Evolutionary conservation across 1,140 invertebrate species (phyloP).

Genomic region (Oncopeltus fasciatus): DNA sequence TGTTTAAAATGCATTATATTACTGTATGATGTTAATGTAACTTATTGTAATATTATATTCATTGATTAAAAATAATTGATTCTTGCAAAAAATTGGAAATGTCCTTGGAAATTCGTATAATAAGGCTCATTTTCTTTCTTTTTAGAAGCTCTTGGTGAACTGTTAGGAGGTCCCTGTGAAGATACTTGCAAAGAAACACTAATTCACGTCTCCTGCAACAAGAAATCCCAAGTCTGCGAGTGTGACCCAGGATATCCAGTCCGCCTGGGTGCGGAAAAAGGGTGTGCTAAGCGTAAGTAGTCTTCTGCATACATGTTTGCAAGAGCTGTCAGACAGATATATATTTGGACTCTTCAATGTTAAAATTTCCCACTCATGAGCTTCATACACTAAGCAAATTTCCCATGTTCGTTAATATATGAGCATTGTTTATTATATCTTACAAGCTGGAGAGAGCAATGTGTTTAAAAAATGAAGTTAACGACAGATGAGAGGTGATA

Average conservation of each 20-base stretch:
- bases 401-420: not conserved
- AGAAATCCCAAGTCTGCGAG: slow-evolving; percentile 47
- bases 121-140: slow-evolving; percentile 9
- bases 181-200: slow-evolving; percentile 51
- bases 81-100: not conserved
- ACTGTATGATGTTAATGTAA: too few relatives aligned
- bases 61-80: not conserved
- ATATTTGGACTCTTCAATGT: too few relatives aligned
- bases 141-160: slow-evolving; percentile 48
- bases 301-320: too few relatives aligned
- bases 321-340: too few relatives aligned
- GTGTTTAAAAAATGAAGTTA: too few relatives aligned
- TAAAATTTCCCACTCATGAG: not conserved
- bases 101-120: not conserved
- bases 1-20: too few relatives aligned
- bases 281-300: slow-evolving; percentile 63
- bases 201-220: slow-evolving; percentile 59
- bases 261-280: slow-evolving; percentile 49
- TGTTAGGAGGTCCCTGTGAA: slow-evolving; percentile 61
- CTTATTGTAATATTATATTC: too few relatives aligned
- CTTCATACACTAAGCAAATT: not conserved
- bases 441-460: too few relatives aligned
- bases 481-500: too few relatives aligned
- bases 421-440: too few relatives aligned
- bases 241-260: slow-evolving; percentile 66